phyloP scores from a whole-genome alignment of 2,888 invertebrate genomes.

The Dichetophora obliterata region DNA sequence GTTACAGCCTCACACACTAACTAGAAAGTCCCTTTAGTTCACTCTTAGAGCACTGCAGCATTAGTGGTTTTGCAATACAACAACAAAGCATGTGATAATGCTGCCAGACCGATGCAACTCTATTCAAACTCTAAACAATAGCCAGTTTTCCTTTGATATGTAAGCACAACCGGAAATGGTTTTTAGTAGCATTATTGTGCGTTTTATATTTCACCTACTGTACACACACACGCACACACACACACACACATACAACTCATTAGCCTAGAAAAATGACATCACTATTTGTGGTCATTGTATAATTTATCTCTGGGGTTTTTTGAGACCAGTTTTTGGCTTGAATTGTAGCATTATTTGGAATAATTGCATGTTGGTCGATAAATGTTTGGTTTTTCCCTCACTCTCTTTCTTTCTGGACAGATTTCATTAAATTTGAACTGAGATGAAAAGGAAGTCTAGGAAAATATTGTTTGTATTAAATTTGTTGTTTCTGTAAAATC shows the following conservation, averaged over 20 bases:
- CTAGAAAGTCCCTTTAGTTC: background rate
- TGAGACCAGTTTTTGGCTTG: background rate
- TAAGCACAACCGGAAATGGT: background rate
- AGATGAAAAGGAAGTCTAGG: no score
- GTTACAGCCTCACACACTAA: background rate
- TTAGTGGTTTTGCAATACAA: background rate
- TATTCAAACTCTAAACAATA: background rate
- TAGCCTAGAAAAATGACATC: background rate
- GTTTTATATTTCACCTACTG: background rate
- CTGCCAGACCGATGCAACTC: constrained; percentile 26
- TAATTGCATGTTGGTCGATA: background rate
- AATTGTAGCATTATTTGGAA: background rate
- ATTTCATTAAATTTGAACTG: background rate
- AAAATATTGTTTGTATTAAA: background rate
- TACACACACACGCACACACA: no score
- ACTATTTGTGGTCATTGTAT: background rate
- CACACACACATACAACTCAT: no score
- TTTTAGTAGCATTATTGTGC: background rate
- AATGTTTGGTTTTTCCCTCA: background rate
- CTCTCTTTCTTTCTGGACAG: no score
- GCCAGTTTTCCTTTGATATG: background rate
- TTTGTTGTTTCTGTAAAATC: background rate
- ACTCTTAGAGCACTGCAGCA: background rate
- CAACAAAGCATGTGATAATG: constrained; percentile 14
- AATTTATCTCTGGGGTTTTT: background rate